Evolutionary conservation across 2,113 vertebrate species (phyloP), one percentile per base, ranked within the genome.

Genomic region (Tringa solitaria): DNA sequence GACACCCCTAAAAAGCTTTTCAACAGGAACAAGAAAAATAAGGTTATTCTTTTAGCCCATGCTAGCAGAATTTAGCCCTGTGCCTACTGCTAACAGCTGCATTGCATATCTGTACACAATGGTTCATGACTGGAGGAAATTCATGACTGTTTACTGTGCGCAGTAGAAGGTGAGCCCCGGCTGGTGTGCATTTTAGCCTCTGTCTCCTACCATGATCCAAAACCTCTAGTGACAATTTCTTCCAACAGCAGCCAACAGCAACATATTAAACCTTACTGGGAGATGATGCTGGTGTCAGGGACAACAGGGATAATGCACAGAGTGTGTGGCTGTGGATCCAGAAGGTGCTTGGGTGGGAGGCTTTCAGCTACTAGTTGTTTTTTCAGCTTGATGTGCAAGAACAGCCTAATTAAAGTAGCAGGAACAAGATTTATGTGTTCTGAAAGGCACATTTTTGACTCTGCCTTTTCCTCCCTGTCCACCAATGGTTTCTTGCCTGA

Each of bases 361-460:
- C n/a, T 90, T 84, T 78, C 28, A 69, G 51, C 18, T 54, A 45
- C 65, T 74, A 81, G 33, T 19, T 51, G 28, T 75, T 91, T 90
- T 76, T 69, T 83, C 70, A 48, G 51, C 23, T 70, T 89, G 50
- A 76, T 51, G 72, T 54, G 76, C 27, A 87, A 86, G 56, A 37
- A 67, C 51, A 74, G 43, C 43, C 84, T 90, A 90, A 81, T 84
- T 91, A 82, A 95, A 92, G 74, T 51, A 82, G 30, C 69, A 88
- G 33, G 51, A 88, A 74, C 2, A 1, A 79, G 54, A 85, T 68
- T 63, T 82, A 12, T 37, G 76, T 83, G 56, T 79, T 89, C 88
- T 81, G 41, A 89, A 85, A 92, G 22, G 21, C 8, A n/a, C 10
- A 8, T 64, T 89, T 75, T 84, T 59, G 46, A 82, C 50, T 84